Conservation (phyloP, 1,140 invertebrate species). For the Phymorhynchus buccinoides region DNA sequence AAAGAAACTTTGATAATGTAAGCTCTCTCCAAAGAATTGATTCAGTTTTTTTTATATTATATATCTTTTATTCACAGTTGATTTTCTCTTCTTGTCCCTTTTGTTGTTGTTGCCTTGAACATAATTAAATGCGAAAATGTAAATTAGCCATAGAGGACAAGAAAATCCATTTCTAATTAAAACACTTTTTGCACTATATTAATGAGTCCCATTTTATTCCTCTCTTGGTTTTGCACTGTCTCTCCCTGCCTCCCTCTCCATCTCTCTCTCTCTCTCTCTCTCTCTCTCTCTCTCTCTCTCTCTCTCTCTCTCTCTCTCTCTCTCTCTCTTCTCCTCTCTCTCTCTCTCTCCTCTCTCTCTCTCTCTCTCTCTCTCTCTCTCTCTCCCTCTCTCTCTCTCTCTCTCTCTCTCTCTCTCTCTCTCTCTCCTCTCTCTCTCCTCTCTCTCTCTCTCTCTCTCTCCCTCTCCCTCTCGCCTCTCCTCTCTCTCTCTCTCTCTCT, state of each 20-base stretch:
- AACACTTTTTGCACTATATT: background rate
- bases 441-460: no score
- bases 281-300: slow-evolving; percentile 22
- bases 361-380: no score
- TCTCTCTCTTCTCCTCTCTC: slow-evolving; percentile 17
- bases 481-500: background rate
- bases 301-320: slow-evolving; percentile 12
- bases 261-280: slow-evolving; percentile 7
- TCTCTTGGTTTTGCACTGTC: background rate
- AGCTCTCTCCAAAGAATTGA: no score
- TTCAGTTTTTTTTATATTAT: background rate
- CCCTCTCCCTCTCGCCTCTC: background rate
- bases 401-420: background rate
- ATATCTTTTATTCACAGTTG: background rate
- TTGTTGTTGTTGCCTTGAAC: no score
- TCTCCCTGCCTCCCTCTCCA: background rate
- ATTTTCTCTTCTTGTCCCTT: no score
- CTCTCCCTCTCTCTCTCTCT: background rate
- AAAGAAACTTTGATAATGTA: no score
- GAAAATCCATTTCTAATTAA: background rate
- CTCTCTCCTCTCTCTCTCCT: background rate
- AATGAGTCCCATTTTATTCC: background rate
- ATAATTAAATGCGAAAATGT: no score
- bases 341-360: background rate
- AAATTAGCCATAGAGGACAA: no score